Evolutionary conservation across 2,113 vertebrate genomes (phyloP).

Genomic region (Oryzias woworae): DNA sequence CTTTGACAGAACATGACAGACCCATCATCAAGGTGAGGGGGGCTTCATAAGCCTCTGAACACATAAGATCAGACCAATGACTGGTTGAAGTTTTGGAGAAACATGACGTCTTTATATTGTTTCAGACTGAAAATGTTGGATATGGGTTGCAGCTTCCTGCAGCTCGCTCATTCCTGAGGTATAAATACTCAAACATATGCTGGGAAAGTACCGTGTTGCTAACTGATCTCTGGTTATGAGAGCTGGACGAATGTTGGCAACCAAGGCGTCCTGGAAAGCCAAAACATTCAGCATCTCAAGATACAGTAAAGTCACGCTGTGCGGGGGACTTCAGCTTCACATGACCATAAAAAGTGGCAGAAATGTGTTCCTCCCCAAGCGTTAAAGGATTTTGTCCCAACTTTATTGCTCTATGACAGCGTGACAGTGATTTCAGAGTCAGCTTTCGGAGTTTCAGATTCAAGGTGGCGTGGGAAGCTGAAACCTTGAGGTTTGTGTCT

Average conservation of each 20-base stretch:
- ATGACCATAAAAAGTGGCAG: not conserved
- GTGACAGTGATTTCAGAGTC: too few relatives aligned
- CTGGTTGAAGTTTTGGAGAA: not conserved
- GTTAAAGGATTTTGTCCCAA: too few relatives aligned
- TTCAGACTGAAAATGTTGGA: too few relatives aligned
- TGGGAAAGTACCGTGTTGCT: constrained; percentile 73
- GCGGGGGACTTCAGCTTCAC: not conserved
- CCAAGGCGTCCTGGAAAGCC: constrained; percentile 48
- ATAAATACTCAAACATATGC: constrained; percentile 74
- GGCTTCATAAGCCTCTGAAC: not conserved
- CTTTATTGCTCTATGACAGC: too few relatives aligned
- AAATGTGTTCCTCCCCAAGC: not conserved
- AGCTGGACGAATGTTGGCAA: constrained; percentile 60
- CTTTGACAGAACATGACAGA: constrained; percentile 52
- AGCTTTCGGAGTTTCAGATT: not conserved
- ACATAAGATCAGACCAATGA: not conserved
- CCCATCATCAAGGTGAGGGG: constrained; percentile 59
- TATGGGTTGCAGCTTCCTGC: not conserved
- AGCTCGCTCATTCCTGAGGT: constrained; percentile 45
- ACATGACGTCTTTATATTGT: too few relatives aligned
- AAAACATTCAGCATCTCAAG: constrained; percentile 40
- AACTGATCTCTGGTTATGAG: constrained; percentile 71
- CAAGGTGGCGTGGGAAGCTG: constrained; percentile 24
- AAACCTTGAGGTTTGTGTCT: constrained; percentile 52
- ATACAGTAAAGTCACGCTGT: constrained; percentile 53